Evolutionary conservation across 2,797 vertebrate genomes (phyloP).

Genomic region (Brachyrhaphis roseni): DNA sequence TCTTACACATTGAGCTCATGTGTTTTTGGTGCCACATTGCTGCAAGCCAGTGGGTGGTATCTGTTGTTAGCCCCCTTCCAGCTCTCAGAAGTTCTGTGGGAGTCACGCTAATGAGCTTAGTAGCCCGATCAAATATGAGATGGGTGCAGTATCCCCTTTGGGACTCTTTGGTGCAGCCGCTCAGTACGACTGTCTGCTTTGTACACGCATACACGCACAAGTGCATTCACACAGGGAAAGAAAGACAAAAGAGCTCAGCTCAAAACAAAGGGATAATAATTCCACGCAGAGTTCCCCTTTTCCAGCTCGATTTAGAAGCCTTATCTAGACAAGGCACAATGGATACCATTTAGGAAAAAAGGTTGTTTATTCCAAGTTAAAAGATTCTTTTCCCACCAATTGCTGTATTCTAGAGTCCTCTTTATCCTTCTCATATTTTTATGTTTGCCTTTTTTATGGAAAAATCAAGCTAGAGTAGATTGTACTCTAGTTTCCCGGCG

Average conservation of each 20-base stretch:
- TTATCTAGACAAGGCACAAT: constrained; percentile 85
- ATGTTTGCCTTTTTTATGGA: constrained; percentile 55
- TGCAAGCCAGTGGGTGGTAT: constrained; percentile 61
- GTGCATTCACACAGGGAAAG: constrained; percentile 55
- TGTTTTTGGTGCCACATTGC: constrained; percentile 40
- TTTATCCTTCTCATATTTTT: constrained; percentile 56
- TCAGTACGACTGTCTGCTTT: constrained; percentile 62
- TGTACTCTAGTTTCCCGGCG: constrained; percentile 20
- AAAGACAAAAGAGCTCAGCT: constrained; percentile 80
- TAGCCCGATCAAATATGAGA: constrained; percentile 72
- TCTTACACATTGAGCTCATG: constrained; percentile 41
- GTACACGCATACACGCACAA: constrained; percentile 36
- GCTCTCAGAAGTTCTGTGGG: constrained; percentile 61
- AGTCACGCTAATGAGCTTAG: constrained; percentile 74
- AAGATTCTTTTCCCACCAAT: constrained; percentile 76
- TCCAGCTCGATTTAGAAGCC: constrained; percentile 81
- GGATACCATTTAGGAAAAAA: constrained; percentile 80
- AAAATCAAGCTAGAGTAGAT: constrained; percentile 53
- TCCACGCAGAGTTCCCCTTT: constrained; percentile 81
- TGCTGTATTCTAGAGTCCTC: constrained; percentile 69
- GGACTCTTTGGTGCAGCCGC: constrained; percentile 62
- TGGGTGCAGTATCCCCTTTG: constrained; percentile 63
- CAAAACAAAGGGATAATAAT: constrained; percentile 85
- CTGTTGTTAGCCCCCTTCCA: constrained; percentile 44
- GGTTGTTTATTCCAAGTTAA: constrained; percentile 80